A percentile compares a stretch with the other conserved stretches of the same genome.
Conservation (phyloP, 2,888 invertebrate species). For the Ryuthela nishihirai region DNA sequence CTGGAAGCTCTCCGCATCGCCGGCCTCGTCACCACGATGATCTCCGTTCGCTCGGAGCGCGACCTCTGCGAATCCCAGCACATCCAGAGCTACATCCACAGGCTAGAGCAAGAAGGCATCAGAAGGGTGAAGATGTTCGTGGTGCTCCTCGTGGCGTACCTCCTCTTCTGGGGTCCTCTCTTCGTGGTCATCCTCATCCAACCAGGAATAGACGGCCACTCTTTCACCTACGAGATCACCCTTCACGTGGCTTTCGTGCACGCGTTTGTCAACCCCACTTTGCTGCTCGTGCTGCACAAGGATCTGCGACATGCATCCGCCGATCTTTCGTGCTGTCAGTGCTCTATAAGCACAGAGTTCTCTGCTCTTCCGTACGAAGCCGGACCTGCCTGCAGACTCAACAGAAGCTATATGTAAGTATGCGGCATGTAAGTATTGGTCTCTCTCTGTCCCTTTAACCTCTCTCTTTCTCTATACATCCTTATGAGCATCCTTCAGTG, state of each 20-base stretch:
- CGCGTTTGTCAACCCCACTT: constrained; percentile 75
- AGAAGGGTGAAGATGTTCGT: constrained; percentile 80
- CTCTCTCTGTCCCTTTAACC: no score
- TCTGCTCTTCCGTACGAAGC: constrained; percentile 12
- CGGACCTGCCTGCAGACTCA: constrained; percentile 24
- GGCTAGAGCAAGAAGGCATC: constrained; percentile 75
- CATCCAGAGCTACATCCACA: constrained; percentile 67
- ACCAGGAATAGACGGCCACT: constrained; percentile 40
- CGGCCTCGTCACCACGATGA: constrained; percentile 74
- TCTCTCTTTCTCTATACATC: no score
- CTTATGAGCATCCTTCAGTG: no score
- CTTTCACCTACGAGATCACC: constrained; percentile 66
- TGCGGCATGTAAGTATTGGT: constrained; percentile 1
- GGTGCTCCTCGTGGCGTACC: constrained; percentile 76
- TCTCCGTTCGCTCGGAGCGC: constrained; percentile 59
- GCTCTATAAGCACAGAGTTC: not conserved
- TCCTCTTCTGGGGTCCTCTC: constrained; percentile 85
- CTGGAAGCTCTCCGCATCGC: constrained; percentile 78
- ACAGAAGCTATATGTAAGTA: constrained; percentile 31
- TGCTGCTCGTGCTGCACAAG: constrained; percentile 62
- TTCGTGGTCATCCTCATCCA: constrained; percentile 71
- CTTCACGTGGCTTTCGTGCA: constrained; percentile 83
- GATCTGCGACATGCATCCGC: constrained; percentile 29
- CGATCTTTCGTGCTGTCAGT: constrained; percentile 11
- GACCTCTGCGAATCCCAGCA: constrained; percentile 25